phyloP scores from a whole-genome alignment of 2,797 vertebrate species.

The Malacoraja senta region DNA sequence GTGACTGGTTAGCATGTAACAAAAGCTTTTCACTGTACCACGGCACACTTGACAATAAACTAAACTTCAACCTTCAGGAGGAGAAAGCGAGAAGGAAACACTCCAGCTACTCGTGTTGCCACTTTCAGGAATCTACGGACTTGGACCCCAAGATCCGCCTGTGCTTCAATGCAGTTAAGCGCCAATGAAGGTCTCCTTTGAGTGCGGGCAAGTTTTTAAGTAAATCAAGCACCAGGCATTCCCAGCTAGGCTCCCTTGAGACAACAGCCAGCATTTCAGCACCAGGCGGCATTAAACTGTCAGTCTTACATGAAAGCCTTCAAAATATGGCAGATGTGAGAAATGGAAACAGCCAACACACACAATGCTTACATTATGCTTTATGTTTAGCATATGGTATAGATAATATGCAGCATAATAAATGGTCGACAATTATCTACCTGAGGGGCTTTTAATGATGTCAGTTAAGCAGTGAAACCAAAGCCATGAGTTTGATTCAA shows the following conservation, averaged over 20 bases:
- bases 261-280: not conserved
- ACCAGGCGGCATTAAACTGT: not conserved
- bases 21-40: too few relatives aligned
- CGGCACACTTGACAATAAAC: too few relatives aligned
- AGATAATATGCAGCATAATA: not conserved
- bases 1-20: too few relatives aligned
- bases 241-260: not conserved
- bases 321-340: constrained; percentile 24
- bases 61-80: too few relatives aligned
- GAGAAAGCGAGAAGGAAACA: too few relatives aligned
- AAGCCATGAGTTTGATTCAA: not conserved
- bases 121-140: too few relatives aligned
- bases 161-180: not conserved
- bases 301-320: not conserved
- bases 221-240: not conserved
- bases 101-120: too few relatives aligned
- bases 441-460: constrained; percentile 9
- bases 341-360: constrained; percentile 9
- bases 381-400: not conserved
- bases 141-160: too few relatives aligned
- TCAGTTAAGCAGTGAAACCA: not conserved
- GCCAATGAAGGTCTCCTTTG: not conserved
- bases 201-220: not conserved
- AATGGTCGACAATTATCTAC: not conserved
- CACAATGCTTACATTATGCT: not conserved